Conservation (phyloP, 2,797 vertebrate species). For the Loriculus beryllinus region DNA sequence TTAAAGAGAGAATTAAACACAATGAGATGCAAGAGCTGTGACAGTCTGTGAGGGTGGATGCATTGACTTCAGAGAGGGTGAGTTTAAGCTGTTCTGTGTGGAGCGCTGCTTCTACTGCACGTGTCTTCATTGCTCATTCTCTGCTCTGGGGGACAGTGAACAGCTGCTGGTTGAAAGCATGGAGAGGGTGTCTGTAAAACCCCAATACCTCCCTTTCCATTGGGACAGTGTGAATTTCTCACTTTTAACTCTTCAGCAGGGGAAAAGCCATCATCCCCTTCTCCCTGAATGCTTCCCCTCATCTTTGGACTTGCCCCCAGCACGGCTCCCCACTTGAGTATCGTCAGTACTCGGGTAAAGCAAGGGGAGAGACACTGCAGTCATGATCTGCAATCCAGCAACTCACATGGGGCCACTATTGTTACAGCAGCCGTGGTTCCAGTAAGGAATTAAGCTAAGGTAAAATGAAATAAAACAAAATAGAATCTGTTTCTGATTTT, state of each 20-base stretch:
- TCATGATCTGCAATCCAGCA: conserved; percentile 14
- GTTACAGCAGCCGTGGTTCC: neutral
- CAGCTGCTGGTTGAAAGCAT: neutral
- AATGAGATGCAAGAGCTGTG: neutral
- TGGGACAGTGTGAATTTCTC: neutral
- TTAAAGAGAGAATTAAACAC: neutral
- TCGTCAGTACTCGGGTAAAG: neutral
- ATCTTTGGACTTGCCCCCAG: neutral
- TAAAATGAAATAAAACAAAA: neutral
- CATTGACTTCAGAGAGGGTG: neutral
- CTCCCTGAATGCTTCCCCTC: neutral
- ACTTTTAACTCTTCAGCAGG: neutral
- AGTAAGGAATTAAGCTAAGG: neutral
- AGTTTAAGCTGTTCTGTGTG: neutral
- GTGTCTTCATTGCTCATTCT: neutral
- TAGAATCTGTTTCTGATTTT: neutral
- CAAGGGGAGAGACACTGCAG: neutral
- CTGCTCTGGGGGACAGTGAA: neutral
- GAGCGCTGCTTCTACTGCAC: neutral
- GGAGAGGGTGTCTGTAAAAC: neutral
- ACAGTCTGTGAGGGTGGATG: neutral
- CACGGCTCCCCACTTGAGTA: neutral
- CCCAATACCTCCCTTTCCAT: neutral
- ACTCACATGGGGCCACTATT: conserved; percentile 22
- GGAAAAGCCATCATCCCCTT: neutral